Evolutionary conservation across 2,113 vertebrate genomes (phyloP).

Genomic region (Hemicordylus capensis): DNA sequence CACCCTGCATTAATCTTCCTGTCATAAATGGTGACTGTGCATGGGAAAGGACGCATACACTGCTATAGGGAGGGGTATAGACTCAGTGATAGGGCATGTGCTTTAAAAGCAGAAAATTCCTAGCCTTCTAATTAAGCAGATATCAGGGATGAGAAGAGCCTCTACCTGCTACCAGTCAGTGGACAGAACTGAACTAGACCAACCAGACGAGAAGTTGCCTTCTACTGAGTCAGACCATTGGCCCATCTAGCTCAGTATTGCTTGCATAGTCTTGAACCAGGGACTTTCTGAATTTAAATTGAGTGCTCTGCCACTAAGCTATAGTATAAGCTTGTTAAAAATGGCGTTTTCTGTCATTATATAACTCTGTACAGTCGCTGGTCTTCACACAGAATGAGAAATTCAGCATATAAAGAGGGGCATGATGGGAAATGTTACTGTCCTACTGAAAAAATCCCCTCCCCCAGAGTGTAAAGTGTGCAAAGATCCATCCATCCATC

Average conservation of each 20-base stretch:
- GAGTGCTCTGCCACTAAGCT: too few species aligned
- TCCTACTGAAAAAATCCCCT: not conserved
- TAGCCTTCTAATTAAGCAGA: not conserved
- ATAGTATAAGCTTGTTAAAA: not conserved
- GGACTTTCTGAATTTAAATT: too few species aligned
- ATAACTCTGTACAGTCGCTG: not conserved
- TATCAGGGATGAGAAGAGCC: not conserved
- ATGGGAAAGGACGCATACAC: slow-evolving; percentile 43
- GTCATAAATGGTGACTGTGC: slow-evolving; percentile 26
- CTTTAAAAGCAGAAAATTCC: not conserved
- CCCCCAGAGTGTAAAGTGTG: not conserved
- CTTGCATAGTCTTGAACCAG: too few species aligned
- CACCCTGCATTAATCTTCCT: slow-evolving; percentile 47
- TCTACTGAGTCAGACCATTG: too few species aligned
- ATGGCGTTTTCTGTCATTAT: not conserved
- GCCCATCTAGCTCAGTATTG: too few species aligned
- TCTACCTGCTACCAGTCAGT: not conserved
- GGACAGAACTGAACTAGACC: too few species aligned
- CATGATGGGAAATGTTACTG: not conserved
- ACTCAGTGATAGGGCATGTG: not conserved
- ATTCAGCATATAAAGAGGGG: not conserved
- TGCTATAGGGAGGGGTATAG: slow-evolving; percentile 8
- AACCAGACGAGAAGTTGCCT: too few species aligned
- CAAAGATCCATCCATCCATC: not conserved
- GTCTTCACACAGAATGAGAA: not conserved